A percentile compares a stretch with the other conserved stretches of the same genome.
Conservation (phyloP, 2,113 vertebrate genomes). For the Amazona vittata region DNA sequence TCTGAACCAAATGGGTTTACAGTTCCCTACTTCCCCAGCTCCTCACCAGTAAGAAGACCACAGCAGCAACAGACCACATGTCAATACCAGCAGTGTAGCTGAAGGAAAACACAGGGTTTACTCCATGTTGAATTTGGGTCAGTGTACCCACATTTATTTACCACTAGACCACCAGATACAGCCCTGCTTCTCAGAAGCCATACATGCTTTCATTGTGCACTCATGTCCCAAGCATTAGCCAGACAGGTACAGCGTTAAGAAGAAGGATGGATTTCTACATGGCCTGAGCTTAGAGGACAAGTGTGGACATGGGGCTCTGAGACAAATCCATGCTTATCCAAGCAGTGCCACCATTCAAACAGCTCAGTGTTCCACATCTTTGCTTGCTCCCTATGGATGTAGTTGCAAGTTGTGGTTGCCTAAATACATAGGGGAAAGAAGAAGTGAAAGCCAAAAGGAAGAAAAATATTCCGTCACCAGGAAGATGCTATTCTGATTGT, state of each 20-base stretch:
- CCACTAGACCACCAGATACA: neutral
- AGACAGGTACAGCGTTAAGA: neutral
- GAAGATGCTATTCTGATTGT: neutral
- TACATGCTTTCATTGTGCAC: neutral
- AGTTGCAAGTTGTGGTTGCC: neutral
- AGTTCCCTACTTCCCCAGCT: neutral
- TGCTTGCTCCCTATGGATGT: neutral
- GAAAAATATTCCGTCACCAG: neutral
- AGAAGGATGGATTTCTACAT: neutral
- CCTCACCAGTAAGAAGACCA: neutral
- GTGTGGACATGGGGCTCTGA: neutral
- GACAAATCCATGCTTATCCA: neutral
- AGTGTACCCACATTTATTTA: neutral
- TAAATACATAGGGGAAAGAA: neutral
- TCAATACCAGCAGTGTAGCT: neutral
- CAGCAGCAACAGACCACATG: neutral
- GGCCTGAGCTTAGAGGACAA: neutral
- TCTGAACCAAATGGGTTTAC: slow-evolving; percentile 26
- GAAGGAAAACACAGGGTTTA: neutral
- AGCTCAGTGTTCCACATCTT: neutral
- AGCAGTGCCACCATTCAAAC: neutral
- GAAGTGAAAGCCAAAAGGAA: neutral
- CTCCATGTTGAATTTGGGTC: neutral
- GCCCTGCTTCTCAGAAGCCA: neutral
- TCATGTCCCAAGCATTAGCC: neutral